These are phyloP conservation scores for Gephyroberyx darwinii DNA, from an alignment of 2,797 vertebrate genomes.

Conservation along the genomic window DNA sequence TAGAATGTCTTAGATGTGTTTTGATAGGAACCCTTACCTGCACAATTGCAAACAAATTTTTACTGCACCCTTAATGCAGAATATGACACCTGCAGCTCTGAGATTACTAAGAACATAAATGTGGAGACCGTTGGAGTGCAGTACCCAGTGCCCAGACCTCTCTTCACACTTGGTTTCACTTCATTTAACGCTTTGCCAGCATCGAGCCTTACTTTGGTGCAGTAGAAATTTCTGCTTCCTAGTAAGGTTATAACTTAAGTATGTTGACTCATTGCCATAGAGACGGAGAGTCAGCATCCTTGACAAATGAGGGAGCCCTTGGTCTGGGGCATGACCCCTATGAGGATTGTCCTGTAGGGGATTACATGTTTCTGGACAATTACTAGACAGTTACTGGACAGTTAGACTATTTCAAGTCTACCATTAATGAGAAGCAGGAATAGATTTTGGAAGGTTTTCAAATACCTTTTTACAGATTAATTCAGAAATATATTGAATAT, in stretches of 20 bases:
- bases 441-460: not conserved
- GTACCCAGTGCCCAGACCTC: constrained; percentile 18
- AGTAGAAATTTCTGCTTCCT: constrained; percentile 57
- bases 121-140: constrained; percentile 14
- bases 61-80: too few species aligned
- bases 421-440: constrained; percentile 17
- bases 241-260: constrained; percentile 65
- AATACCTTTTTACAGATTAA: not conserved
- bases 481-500: too few species aligned
- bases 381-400: constrained; percentile 21
- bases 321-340: constrained; percentile 46
- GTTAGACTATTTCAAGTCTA: constrained; percentile 28
- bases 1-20: not conserved
- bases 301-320: constrained; percentile 51
- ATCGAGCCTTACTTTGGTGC: constrained; percentile 46
- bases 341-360: constrained; percentile 39
- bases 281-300: constrained; percentile 55
- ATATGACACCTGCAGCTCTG: too few species aligned
- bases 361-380: constrained; percentile 60
- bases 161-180: constrained; percentile 73
- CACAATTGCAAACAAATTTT: not conserved
- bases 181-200: constrained; percentile 33
- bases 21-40: not conserved
- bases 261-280: constrained; percentile 56
- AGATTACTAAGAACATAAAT: not conserved